Evolutionary conservation across 2,113 vertebrate species (phyloP).

Genomic region (Glaucomys volans): DNA sequence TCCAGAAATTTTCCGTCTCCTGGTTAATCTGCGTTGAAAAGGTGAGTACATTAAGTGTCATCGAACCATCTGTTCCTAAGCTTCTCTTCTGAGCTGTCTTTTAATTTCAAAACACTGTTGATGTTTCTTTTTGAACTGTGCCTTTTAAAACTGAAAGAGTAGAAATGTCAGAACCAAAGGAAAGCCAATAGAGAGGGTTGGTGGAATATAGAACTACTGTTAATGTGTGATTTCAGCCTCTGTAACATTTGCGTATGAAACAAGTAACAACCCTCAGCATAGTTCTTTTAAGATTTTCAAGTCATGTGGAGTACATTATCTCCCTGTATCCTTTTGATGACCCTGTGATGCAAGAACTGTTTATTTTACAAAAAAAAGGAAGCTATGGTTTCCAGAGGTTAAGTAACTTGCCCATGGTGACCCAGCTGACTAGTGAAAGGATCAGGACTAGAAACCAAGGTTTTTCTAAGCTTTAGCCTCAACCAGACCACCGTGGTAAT

Average conservation of each 20-base stretch:
- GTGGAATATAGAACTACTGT: neutral
- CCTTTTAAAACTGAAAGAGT: slow-evolving; percentile 54
- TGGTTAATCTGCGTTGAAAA: slow-evolving; percentile 11
- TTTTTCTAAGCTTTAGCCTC: neutral
- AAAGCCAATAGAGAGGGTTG: neutral
- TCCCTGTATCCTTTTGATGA: slow-evolving; percentile 22
- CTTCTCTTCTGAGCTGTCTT: slow-evolving; percentile 1
- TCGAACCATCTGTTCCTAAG: slow-evolving; percentile 56
- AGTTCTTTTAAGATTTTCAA: neutral
- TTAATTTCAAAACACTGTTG: slow-evolving; percentile 28
- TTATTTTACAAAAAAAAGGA: slow-evolving; percentile 60
- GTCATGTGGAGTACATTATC: neutral
- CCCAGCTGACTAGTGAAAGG: neutral
- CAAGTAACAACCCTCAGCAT: neutral
- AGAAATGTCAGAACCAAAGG: slow-evolving; percentile 46
- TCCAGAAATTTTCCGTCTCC: slow-evolving; percentile 1
- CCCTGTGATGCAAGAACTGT: neutral
- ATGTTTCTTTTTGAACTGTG: slow-evolving; percentile 36
- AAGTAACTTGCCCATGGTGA: neutral
- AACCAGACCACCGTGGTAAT: neutral
- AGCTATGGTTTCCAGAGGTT: slow-evolving; percentile 50
- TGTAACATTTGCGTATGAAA: neutral
- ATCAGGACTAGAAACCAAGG: neutral
- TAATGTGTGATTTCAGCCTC: slow-evolving; percentile 1
- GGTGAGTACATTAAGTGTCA: neutral